These are phyloP conservation scores for Drosophila equinoxialis DNA, from an alignment of 1,140 invertebrate species.

Conservation along the genomic window DNA sequence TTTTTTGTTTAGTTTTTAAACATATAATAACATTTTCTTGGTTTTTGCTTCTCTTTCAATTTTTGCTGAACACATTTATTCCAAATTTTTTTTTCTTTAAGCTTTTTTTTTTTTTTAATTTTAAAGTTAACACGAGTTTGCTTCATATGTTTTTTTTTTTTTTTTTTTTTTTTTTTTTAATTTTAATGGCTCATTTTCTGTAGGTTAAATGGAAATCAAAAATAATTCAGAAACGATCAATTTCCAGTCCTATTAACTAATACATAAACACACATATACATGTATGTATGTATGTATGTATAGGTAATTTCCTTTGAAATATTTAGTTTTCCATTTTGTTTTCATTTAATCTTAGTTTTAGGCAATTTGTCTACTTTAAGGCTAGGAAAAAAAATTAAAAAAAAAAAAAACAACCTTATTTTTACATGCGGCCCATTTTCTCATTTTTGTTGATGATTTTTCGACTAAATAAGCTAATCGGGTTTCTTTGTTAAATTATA, in stretches of 20 bases:
- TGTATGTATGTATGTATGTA: not conserved
- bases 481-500: conserved; percentile 1
- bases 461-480: conserved; percentile 2
- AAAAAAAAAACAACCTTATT: conserved; percentile 14
- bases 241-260: conserved; percentile 35
- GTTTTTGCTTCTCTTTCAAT: conserved; percentile 2
- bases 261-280: conserved; percentile 24
- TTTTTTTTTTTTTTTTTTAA: conserved; percentile 35
- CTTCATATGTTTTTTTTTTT: conserved; percentile 32
- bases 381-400: conserved; percentile 8
- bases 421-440: conserved; percentile 6
- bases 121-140: conserved; percentile 18
- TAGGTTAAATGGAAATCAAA: conserved; percentile 48
- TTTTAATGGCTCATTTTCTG: conserved; percentile 49
- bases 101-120: conserved; percentile 41
- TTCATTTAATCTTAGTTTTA: conserved; percentile 8
- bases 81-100: conserved; percentile 68
- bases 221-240: conserved; percentile 29
- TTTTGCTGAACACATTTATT: conserved; percentile 82
- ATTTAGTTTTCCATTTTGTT: conserved; percentile 5
- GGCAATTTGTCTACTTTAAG: conserved; percentile 9
- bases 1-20: conserved; percentile 70
- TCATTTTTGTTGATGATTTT: conserved; percentile 1
- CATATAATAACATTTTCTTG: conserved; percentile 78
- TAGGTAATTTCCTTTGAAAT: conserved; percentile 2